A percentile compares a stretch with the other conserved stretches of the same genome.
phyloP scores from a whole-genome alignment of 2,113 vertebrate genomes.

The Cryptoleucopteryx plumbea region DNA sequence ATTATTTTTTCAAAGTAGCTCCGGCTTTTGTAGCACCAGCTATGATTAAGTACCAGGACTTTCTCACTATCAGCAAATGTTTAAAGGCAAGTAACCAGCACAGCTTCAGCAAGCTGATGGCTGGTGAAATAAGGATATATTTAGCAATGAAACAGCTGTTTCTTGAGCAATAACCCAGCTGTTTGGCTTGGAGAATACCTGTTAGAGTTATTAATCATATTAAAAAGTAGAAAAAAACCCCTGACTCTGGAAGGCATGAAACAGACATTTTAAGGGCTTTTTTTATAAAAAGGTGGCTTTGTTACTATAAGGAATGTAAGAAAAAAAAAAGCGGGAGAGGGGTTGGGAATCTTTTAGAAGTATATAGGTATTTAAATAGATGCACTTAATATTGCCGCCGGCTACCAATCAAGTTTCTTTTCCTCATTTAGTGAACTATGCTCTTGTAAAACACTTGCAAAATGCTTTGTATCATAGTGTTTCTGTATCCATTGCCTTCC shows the following conservation, averaged over 20 bases:
- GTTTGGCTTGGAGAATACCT: slow-evolving; percentile 59
- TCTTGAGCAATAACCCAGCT: slow-evolving; percentile 62
- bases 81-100: slow-evolving; percentile 60
- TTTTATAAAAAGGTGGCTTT: background rate
- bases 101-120: slow-evolving; percentile 42
- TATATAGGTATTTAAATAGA: background rate
- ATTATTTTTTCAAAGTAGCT: slow-evolving; percentile 50
- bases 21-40: slow-evolving; percentile 27
- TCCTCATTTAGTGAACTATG: background rate
- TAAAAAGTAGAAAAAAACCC: slow-evolving; percentile 12
- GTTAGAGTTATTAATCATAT: slow-evolving; percentile 64
- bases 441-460: background rate
- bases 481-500: background rate
- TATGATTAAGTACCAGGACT: slow-evolving; percentile 59
- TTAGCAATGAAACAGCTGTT: slow-evolving; percentile 69
- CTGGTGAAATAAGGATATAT: slow-evolving; percentile 45
- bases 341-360: background rate
- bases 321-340: fast-evolving
- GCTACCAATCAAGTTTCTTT: background rate
- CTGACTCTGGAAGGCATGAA: slow-evolving; percentile 27
- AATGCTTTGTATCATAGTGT: background rate
- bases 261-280: background rate
- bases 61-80: slow-evolving; percentile 63
- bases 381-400: background rate
- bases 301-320: background rate